Percentiles rank a stretch among this genome's conserved stretches.
Conservation (phyloP, 2,888 invertebrate genomes). For the Neelides folsomi region DNA sequence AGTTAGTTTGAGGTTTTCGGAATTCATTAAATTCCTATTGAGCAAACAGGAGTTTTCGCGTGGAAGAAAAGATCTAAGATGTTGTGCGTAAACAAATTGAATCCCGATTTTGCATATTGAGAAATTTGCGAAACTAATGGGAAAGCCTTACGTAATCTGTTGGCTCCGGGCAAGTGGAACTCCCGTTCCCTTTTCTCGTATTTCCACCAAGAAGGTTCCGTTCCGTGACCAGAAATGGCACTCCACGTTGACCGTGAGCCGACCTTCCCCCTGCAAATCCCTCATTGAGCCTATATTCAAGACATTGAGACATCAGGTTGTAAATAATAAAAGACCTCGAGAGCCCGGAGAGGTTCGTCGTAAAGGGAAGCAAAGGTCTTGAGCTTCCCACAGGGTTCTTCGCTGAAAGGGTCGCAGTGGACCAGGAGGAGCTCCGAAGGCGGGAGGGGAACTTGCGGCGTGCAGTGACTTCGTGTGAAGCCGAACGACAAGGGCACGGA, state of each 20-base stretch:
- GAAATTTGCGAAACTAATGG: no score
- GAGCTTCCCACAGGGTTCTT: slow-evolving; percentile 2
- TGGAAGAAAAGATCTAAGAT: no score
- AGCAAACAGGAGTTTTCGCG: no score
- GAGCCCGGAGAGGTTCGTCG: slow-evolving; percentile 23
- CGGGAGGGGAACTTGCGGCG: slow-evolving; percentile 27
- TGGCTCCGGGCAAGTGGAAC: slow-evolving; percentile 25
- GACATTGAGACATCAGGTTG: no score
- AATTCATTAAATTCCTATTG: no score
- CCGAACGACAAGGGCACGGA: slow-evolving; percentile 28
- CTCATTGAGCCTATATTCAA: background rate
- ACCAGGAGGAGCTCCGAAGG: slow-evolving; percentile 25
- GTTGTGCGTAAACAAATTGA: no score
- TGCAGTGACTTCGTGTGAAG: slow-evolving; percentile 27
- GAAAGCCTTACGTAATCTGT: slow-evolving; percentile 20
- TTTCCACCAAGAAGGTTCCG: slow-evolving; percentile 25
- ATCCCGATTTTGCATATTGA: no score
- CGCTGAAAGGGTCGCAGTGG: slow-evolving; percentile 16
- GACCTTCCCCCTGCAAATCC: slow-evolving; percentile 24
- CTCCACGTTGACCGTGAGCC: slow-evolving; percentile 22
- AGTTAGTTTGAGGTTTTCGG: no score
- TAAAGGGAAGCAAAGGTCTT: slow-evolving; percentile 12
- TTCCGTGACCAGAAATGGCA: slow-evolving; percentile 31
- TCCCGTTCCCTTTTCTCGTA: slow-evolving; percentile 17
- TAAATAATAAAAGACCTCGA: slow-evolving; percentile 17